phyloP scores from a whole-genome alignment of 2,888 invertebrate genomes.

The Tachina lurida region DNA sequence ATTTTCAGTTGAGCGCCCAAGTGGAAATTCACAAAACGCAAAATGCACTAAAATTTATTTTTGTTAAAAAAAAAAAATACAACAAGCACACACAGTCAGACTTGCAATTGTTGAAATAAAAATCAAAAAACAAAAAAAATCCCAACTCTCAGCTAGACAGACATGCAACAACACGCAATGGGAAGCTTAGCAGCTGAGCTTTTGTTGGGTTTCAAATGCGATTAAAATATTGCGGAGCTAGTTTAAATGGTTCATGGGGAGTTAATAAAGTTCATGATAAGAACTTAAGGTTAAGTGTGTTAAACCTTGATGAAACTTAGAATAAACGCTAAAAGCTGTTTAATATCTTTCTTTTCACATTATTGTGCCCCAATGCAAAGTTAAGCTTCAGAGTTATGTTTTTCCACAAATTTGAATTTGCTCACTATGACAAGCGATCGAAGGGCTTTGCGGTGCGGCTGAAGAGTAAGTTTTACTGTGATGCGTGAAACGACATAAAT shows the following conservation, averaged over 20 bases:
- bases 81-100: constrained; percentile 36
- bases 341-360: neutral
- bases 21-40: constrained; percentile 82
- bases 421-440: too few relatives aligned
- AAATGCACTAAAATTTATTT: constrained; percentile 74
- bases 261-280: constrained; percentile 6
- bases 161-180: constrained; percentile 74
- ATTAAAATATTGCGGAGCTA: neutral
- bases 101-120: constrained; percentile 42
- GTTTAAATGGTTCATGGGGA: neutral
- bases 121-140: constrained; percentile 38
- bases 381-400: neutral
- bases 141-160: constrained; percentile 44
- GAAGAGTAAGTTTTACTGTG: too few relatives aligned
- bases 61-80: constrained; percentile 42
- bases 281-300: constrained; percentile 26
- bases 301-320: constrained; percentile 1
- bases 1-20: constrained; percentile 83
- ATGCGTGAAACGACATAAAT: too few relatives aligned
- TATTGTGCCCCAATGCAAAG: neutral
- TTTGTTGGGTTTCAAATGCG: constrained; percentile 30
- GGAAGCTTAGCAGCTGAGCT: constrained; percentile 72
- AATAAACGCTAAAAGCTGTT: neutral
- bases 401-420: too few relatives aligned
- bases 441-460: too few relatives aligned